Percentiles rank a stretch among this genome's conserved stretches.
These are phyloP conservation scores for Gasterosteus nipponicus DNA, from an alignment of 2,113 vertebrate species.

Conservation along the genomic window DNA sequence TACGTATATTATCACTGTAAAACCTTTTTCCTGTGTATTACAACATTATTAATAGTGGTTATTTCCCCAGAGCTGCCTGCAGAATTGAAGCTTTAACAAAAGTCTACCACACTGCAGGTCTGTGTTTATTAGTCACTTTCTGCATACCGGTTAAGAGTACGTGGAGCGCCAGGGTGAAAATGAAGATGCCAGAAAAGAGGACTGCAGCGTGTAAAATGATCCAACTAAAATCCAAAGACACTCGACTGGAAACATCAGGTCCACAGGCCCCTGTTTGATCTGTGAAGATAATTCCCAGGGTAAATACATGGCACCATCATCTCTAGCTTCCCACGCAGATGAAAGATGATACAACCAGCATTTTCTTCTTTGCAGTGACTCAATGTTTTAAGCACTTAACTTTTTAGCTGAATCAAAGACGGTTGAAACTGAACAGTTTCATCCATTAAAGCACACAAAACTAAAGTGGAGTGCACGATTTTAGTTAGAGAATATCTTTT, in stretches of 20 bases:
- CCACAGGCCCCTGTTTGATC: neutral
- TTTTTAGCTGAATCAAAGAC: neutral
- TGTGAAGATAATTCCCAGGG: constrained; percentile 4
- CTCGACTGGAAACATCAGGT: rapidly evolving
- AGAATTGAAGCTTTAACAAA: neutral
- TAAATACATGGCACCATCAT: neutral
- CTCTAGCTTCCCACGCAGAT: neutral
- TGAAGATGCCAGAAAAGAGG: constrained; percentile 47
- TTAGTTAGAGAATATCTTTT: neutral
- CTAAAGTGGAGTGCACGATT: neutral
- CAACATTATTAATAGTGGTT: neutral
- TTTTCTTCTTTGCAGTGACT: neutral
- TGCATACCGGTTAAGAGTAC: constrained; percentile 65
- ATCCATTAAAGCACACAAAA: neutral
- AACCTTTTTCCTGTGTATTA: neutral
- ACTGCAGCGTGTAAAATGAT: constrained; percentile 26
- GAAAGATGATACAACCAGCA: neutral
- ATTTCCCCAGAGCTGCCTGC: neutral
- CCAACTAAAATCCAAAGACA: constrained; percentile 38
- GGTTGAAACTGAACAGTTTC: neutral
- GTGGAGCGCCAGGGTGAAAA: constrained; percentile 50
- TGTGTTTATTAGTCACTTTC: neutral
- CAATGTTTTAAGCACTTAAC: neutral
- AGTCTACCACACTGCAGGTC: neutral
- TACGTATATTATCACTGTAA: neutral